Evolutionary conservation across 2,888 invertebrate genomes (phyloP).

Genomic region (Agonopterix heracliana): DNA sequence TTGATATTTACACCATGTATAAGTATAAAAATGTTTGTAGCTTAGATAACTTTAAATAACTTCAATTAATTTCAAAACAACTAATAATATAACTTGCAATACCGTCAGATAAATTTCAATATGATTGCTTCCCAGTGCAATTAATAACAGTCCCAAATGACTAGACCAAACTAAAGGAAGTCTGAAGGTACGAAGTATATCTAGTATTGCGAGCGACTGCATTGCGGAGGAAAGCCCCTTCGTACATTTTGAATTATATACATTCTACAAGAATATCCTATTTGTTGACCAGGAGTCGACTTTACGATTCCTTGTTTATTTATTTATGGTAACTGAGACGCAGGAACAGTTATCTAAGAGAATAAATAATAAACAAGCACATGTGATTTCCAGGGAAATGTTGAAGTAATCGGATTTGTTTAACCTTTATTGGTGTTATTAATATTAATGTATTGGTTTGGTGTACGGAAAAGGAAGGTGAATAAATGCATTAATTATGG

Average conservation of each 20-base stretch:
- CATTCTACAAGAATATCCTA: slow-evolving; percentile 24
- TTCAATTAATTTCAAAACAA: no score
- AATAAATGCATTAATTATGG: no score
- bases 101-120: slow-evolving; percentile 20
- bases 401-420: no score
- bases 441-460: no score
- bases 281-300: slow-evolving; percentile 18
- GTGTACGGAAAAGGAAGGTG: no score
- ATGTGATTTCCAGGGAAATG: no score
- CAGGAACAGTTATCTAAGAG: neutral
- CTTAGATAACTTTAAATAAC: no score
- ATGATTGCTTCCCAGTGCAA: slow-evolving; percentile 18
- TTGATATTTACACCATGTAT: no score
- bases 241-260: slow-evolving; percentile 36
- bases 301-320: slow-evolving; percentile 10
- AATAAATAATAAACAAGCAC: no score
- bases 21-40: no score
- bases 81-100: no score
- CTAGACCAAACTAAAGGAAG: neutral
- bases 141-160: slow-evolving; percentile 15
- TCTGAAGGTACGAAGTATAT: neutral
- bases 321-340: slow-evolving; percentile 3
- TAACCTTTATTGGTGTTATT: no score
- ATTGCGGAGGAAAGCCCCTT: slow-evolving; percentile 26
- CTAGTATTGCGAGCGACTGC: slow-evolving; percentile 27